Base-by-base conservation (phyloP, 2,797 vertebrate species). In the Odontamblyopus rebecca region DNA sequence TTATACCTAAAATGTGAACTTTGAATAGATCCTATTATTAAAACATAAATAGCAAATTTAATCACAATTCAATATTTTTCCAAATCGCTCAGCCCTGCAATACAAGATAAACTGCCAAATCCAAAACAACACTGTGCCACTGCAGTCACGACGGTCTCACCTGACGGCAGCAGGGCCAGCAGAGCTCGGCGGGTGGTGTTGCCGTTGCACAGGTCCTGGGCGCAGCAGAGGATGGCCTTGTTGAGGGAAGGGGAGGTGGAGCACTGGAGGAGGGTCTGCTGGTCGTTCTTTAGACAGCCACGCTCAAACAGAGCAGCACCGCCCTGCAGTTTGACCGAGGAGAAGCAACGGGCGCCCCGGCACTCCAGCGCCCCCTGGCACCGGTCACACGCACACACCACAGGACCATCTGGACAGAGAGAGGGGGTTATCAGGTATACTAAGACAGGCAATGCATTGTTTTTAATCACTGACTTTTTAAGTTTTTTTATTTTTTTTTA, bases 261-360 rank as follows among this genome's bases (percentile, higher is more conserved):
- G 87, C 94, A 95, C 35, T 86, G 93, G 77, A 95, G 67, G 12
- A 30, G 78, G 69, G 88, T 87, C 71, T 93, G 91, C 57, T 94
- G 86, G 0, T 6, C 41, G 1, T 85, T 90, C 0, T 81, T 32
- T 48, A 95, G 83, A 70, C 94, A 95, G 79, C 94, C 94, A 0
- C 88, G 93, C 27, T 88, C 86, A 51, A 94, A 91, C 56, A 80
- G 85, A 19, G 74, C 73, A 63, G 62, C 77, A 0, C 72, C 71
- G 67, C 83, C 81, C 29, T 73, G 84, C 18, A 93, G 73, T 62
- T 87, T 93, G 61, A 94, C 89, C 0, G 93, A 95, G 73, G 94
- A 92, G 86, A 93, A 95, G 87, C 94, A 95, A 35, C 83, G 87
- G n/a, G 90, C 85, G 2, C 94, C 94, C 0, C 79, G 88, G 66